Base-by-base conservation (phyloP, 1,140 invertebrate species). In the Chlorops oryzae region DNA sequence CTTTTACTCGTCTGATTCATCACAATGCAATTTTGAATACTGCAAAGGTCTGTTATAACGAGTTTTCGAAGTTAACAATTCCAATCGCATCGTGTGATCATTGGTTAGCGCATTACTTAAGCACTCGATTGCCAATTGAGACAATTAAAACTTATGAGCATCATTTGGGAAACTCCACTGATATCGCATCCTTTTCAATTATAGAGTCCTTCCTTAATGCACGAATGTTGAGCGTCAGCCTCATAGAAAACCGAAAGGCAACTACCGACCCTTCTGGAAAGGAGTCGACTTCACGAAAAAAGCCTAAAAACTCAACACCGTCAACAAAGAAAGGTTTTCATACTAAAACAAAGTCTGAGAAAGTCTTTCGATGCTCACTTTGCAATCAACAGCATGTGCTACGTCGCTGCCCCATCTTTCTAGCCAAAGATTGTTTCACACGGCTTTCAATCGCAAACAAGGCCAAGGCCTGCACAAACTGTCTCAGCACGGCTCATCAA, bases 81-180 rank as follows among this genome's bases (percentile, higher is more conserved):
- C 23, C 23, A 27, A n/a, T 25, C 7, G 13, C 3, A 9, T 2
- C n/a, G 6, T 24, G 41, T 24, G 13, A 43, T 27, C 41, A 43
- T 18, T 43, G 41, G 41, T 5, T 43, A 22, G n/a, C 41, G 22
- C 20, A 43, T 43, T 24, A 24, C 23, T n/a, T 43, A 13, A 13
- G 22, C 4, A 25, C 41, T 15, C 24, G 20, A 27, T 24, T 43
- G 18, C 23, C 22, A 12, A 43, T 25, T 2, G 41, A 43, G n/a
- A 43, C 41, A 6, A 22, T 15, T 24, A 22, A 43, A n/a, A 24
- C 41, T 5, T 43, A 24, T 22, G 41, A 43, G n/a, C 41, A 24
- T n/a, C 41, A 43, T 25, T 18, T 25, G 15, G 41, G 41, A 5
- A 43, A 12, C 23, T n/a, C n/a, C 23, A 5, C 22, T 25, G 27